Evolutionary conservation across 2,113 vertebrate genomes (phyloP), one percentile per base, ranked within the genome.

Genomic region (Alethe castanea): DNA sequence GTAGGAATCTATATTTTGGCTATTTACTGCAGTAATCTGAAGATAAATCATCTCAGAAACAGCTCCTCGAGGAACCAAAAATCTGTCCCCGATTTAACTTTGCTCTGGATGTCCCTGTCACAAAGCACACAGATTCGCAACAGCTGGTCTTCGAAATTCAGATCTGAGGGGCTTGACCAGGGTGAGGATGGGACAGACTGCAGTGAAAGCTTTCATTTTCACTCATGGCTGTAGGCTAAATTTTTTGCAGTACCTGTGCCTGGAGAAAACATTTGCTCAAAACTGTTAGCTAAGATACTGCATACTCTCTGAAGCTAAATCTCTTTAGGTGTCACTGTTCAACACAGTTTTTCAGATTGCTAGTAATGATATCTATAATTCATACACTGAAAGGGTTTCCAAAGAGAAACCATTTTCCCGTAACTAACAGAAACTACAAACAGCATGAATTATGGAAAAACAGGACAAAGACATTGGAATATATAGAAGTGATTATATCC

Each of bases 11-110:
- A 81, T 89, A 84, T 92, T 94, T 89, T 86, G 77, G 80, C 86
- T 81, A 95, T 94, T 44, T 79, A 82, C 48, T 89, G 40, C 48
- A 72, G 48, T 78, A 91, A 91, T 81, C 15, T 61, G 65, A 91
- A 91, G 33, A 94, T 87, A 94, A 94, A 96, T 96, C 20, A 87
- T 90, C 90, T 90, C 79, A 94, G 78, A 81, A 93, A 93, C 47
- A 56, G 61, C 48, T 96, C 91, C 36, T 36, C 44, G 42, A 89
- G 11, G 70, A 94, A 96, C 28, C 14, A 93, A 90, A 94, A 93
- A 81, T 79, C 73, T 91, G 73, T 36, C 69, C 93, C 66, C 0
- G 0, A 54, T 85, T 93, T 95, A 93, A 87, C 61, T 96, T 91
- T 82, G 28, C 57, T 81, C 19, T 64, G 31, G 62, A 89, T 60